Evolutionary conservation across 2,888 invertebrate species (phyloP), one percentile per base, ranked within the genome.

Genomic region (Ectropis crepuscularia): DNA sequence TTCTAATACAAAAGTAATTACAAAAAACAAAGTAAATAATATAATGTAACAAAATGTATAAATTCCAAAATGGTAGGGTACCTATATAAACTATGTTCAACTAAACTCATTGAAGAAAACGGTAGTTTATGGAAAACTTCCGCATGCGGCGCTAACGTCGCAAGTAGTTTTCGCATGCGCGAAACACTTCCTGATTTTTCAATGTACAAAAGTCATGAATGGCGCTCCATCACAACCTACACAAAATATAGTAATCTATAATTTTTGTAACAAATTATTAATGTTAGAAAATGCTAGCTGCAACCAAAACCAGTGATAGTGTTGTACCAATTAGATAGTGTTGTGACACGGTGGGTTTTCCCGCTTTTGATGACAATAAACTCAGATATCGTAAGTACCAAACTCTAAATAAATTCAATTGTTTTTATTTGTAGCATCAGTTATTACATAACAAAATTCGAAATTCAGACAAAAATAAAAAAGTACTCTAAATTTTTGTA

Each of bases 251-350:
- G 82, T 83, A 68, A 39, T 50, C 57, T 65, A 68, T 81, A 82
- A 81, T 82, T 83, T 81, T 78, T 55, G 38, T 55, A 28, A 55
- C 84, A 1, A 83, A 82, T 81, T 84, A 82, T 74, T 75, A 82
- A 84, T 87, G 84, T 78, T 83, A 86, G 74, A 90, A 90, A 89
- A 91, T 92, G 91, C 79, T 85, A 87, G 80, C 72, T 79, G 75
- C 79, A 86, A 83, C 72, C 67, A 72, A 68, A 72, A 76, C 79
- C 75, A 82, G 74, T 80, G 81, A 82, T 68, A 78, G 83, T 84
- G 86, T 82, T 74, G 85, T 85, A 84, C 85, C 86, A 79, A 87
- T 86, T 88, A 91, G 91, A 78, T 91, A 92, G 91, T 90, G 89
- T 80, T 82, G 85, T 79, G 81, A 82, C 70, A 71, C 71, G 67